Evolutionary conservation across 2,113 vertebrate species (phyloP), one percentile per base, ranked within the genome.

Genomic region (Eclectus roratus): DNA sequence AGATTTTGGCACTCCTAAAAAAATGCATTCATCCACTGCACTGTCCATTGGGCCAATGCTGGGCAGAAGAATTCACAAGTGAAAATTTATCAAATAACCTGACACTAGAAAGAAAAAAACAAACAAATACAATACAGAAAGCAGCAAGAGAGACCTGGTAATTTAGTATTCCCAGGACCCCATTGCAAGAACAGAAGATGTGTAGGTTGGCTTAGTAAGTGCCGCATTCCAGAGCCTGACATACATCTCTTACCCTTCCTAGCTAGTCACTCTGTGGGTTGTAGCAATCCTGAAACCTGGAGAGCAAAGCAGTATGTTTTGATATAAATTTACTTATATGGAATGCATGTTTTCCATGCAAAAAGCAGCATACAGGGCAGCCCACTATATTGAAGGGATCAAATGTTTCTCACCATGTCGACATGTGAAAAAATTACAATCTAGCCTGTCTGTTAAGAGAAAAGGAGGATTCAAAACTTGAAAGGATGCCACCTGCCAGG

Each of bases 141-240:
- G 23, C 37, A 37, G 44, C 31, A 69, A 55, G 35, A 83, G 13
- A 58, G 35, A 4, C 23, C 41, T 31, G 20, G 52, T 33, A 58
- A 77, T 74, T 50, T 47, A 47, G 68, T 31, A 47, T 80, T 80
- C 39, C 29, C 43, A 55, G 20, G 64, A 19, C 10, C 66, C 70
- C 47, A 29, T 10, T 11, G 8, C n/a, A 73, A 66, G 41, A 37
- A 13, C 33, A 50, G 50, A 72, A 58, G 41, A 61, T 3, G 2
- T 25, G 53, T 29, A 61, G 14, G 7, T 92, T 80, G 55, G 14
- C 31, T 87, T 55, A 37, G 9, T n/a, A 80, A 78, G 17, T 1
- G 0, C 9, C 3, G 0, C 11, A 1, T 69, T 72, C 11, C 35
- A 53, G 61, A 74, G 56, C 17, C 35, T 8, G 5, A 31, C 14